Percentiles rank a stretch among this genome's conserved stretches.
phyloP scores from a whole-genome alignment of 2,888 invertebrate species.

The Microplitis deprimator region DNA sequence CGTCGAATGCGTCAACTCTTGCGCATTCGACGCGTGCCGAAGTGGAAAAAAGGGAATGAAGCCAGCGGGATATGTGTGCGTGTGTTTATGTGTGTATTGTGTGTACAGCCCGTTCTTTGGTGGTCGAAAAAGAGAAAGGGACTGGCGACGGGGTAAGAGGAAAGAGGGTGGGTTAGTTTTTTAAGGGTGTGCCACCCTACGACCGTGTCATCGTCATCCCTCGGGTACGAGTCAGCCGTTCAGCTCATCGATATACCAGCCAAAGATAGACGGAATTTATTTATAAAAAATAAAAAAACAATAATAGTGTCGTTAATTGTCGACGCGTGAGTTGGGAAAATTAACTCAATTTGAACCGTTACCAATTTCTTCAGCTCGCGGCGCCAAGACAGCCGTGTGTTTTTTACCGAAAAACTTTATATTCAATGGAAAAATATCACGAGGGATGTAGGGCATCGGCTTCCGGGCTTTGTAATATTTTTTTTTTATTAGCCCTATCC shows the following conservation, averaged over 20 bases:
- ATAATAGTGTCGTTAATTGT: constrained; percentile 55
- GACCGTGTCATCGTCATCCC: constrained; percentile 50
- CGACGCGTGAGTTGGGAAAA: constrained; percentile 62
- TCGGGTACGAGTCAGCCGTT: constrained; percentile 28
- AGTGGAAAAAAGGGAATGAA: constrained; percentile 7
- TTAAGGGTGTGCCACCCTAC: constrained; percentile 46
- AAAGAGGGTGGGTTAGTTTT: constrained; percentile 48
- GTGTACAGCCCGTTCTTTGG: constrained; percentile 20
- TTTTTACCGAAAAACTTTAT: constrained; percentile 28
- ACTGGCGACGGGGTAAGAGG: neutral
- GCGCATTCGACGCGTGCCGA: constrained; percentile 45
- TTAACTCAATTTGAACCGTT: constrained; percentile 55
- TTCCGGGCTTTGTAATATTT: constrained; percentile 45
- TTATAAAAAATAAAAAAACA: constrained; percentile 20
- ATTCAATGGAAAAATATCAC: constrained; percentile 3
- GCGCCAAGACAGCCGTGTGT: neutral
- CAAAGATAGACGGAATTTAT: neutral
- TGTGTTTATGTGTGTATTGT: neutral
- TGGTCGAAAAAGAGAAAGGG: neutral
- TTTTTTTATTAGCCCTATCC: constrained; percentile 26
- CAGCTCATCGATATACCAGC: constrained; percentile 6
- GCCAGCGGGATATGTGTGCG: constrained; percentile 22
- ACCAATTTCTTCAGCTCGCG: constrained; percentile 44
- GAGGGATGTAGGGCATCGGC: constrained; percentile 35
- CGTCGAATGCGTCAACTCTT: constrained; percentile 48